Conservation (phyloP, 2,797 vertebrate genomes). For the Pyrrhura leucotis region DNA sequence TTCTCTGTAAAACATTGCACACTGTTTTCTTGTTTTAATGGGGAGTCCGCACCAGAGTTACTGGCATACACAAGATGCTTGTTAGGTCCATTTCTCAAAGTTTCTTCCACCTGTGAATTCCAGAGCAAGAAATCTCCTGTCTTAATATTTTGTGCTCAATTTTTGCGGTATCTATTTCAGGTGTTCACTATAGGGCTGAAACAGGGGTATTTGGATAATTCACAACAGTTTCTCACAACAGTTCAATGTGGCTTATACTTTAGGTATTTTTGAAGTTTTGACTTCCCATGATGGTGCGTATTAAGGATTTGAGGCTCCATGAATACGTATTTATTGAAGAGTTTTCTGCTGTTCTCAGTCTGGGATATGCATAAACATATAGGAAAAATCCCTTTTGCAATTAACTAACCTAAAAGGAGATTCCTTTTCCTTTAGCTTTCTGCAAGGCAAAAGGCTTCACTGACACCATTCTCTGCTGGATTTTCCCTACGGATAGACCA, state of each 20-base stretch:
- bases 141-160: background rate
- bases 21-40: background rate
- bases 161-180: background rate
- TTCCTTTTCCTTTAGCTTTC: background rate
- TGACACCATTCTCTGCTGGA: background rate
- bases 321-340: background rate
- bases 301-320: background rate
- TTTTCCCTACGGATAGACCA: background rate
- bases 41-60: background rate
- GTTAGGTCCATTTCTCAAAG: background rate
- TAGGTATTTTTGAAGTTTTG: background rate
- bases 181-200: background rate
- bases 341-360: background rate
- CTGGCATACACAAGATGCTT: background rate
- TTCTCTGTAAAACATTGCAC: background rate
- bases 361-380: rapidly evolving
- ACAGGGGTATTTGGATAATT: background rate
- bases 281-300: background rate
- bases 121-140: background rate
- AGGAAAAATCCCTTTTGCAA: background rate
- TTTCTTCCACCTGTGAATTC: background rate
- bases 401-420: background rate
- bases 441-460: background rate
- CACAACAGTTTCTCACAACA: background rate
- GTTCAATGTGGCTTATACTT: background rate